Percentiles rank a stretch among this genome's conserved stretches.
Conservation (phyloP, 2,113 vertebrate genomes). For the Heterocephalus glaber region DNA sequence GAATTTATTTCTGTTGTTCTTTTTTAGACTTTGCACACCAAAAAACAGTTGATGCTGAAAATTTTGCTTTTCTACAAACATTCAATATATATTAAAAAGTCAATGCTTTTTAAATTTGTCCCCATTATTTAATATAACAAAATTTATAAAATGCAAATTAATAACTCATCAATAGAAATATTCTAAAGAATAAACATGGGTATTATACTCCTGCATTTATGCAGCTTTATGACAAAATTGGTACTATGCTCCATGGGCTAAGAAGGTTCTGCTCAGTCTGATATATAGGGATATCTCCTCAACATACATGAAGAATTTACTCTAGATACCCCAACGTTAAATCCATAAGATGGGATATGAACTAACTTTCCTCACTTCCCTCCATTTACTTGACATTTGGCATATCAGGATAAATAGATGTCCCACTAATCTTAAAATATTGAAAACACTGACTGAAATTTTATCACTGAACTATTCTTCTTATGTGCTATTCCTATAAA, state of each 20-base stretch:
- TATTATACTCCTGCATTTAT: too few relatives aligned
- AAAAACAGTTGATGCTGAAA: too few relatives aligned
- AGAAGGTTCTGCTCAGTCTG: neutral
- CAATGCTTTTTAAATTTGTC: too few relatives aligned
- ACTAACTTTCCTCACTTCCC: neutral
- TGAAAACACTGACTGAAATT: slow-evolving; percentile 7
- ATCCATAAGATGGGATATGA: neutral
- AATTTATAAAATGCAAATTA: too few relatives aligned
- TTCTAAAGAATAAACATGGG: too few relatives aligned
- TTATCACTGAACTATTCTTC: neutral
- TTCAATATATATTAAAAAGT: too few relatives aligned
- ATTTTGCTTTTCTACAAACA: too few relatives aligned
- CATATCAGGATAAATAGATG: neutral
- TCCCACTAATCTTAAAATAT: neutral
- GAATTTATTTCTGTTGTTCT: too few relatives aligned
- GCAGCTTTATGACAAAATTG: too few relatives aligned
- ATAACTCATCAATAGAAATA: too few relatives aligned
- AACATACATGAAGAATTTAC: neutral
- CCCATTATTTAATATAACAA: too few relatives aligned
- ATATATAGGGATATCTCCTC: neutral
- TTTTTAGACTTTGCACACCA: too few relatives aligned
- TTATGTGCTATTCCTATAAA: neutral
- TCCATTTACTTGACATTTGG: neutral
- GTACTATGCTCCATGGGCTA: neutral
- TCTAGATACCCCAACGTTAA: neutral